These are phyloP conservation scores for Chaenocephalus aceratus DNA, from an alignment of 2,113 vertebrate genomes.

Conservation along the genomic window DNA sequence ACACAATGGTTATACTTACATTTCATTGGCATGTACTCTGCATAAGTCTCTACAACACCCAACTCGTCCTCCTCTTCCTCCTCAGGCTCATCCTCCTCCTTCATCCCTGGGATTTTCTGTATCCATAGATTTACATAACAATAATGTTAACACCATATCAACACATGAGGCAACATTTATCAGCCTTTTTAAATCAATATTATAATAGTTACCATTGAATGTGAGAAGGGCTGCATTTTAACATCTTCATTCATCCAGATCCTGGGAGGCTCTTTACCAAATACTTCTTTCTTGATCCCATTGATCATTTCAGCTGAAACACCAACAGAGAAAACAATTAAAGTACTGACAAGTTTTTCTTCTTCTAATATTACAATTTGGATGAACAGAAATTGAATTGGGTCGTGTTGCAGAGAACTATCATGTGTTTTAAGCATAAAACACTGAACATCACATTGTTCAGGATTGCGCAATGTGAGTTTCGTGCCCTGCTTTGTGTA, in stretches of 20 bases:
- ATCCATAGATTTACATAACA: slow-evolving; percentile 10
- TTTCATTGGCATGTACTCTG: slow-evolving; percentile 99
- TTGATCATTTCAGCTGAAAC: slow-evolving; percentile 93
- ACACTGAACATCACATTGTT: not conserved
- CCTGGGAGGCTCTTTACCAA: slow-evolving; percentile 92
- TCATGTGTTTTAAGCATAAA: not conserved
- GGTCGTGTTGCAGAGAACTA: not conserved
- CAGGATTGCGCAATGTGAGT: not conserved
- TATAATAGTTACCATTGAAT: slow-evolving; percentile 72
- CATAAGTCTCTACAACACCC: slow-evolving; percentile 97
- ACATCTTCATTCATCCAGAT: slow-evolving; percentile 94
- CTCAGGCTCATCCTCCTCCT: slow-evolving; percentile 96
- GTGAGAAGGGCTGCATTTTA: slow-evolving; percentile 93
- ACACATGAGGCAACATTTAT: not conserved
- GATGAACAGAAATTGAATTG: too few species aligned
- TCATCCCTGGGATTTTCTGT: slow-evolving; percentile 91
- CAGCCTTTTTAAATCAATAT: not conserved
- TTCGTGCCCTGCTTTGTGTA: not conserved
- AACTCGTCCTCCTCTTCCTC: slow-evolving; percentile 99
- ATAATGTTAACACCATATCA: not conserved
- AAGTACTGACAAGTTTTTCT: not conserved
- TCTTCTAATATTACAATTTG: not conserved
- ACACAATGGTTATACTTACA: slow-evolving; percentile 77
- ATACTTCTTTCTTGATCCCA: slow-evolving; percentile 94
- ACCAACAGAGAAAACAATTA: slow-evolving; percentile 27